Evolutionary conservation across 2,113 vertebrate species (phyloP).

Genomic region (Orthochromis malagaraziensis): DNA sequence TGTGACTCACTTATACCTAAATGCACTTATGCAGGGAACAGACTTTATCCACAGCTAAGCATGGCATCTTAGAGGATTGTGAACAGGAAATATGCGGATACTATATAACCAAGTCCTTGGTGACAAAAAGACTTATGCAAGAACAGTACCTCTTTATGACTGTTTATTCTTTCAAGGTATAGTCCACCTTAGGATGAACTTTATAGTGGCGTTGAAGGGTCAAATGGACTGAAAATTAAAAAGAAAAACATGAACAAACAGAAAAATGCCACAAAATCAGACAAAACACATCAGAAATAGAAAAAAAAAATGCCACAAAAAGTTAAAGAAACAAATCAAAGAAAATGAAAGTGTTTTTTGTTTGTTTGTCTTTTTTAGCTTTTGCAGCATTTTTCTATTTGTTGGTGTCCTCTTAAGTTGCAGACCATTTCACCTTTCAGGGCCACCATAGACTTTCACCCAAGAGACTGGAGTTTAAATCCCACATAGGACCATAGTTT

Average conservation of each 20-base stretch:
- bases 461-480: background rate
- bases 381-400: background rate
- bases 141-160: background rate
- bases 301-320: background rate
- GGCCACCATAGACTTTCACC: background rate
- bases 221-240: background rate
- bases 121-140: background rate
- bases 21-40: background rate
- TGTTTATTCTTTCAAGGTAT: background rate
- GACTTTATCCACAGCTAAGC: background rate
- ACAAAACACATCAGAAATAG: background rate
- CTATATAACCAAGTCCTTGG: background rate
- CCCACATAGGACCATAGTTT: background rate
- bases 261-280: background rate
- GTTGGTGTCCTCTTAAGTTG: background rate
- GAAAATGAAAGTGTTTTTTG: background rate
- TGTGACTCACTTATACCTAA: background rate
- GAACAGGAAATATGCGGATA: background rate
- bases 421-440: background rate
- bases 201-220: background rate
- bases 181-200: background rate
- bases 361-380: background rate
- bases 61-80: background rate
- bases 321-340: background rate
- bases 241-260: background rate